Evolutionary conservation across 1,140 invertebrate species (phyloP).

Genomic region (Leptinotarsa defecta): DNA sequence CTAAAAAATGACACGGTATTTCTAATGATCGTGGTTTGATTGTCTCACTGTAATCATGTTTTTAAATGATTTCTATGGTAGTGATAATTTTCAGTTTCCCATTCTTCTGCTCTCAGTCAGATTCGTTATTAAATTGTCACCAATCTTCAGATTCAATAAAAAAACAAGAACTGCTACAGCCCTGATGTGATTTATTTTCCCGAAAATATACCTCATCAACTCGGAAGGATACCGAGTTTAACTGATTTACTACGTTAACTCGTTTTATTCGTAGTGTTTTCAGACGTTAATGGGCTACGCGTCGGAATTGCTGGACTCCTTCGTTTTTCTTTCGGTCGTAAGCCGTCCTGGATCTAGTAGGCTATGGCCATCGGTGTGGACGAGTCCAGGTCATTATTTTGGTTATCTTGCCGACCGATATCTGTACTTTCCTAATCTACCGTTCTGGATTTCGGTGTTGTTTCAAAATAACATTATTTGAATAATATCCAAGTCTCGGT

Average conservation of each 20-base stretch:
- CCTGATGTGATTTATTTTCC: conserved; percentile 43
- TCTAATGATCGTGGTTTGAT: too few species aligned
- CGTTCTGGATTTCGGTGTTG: too few species aligned
- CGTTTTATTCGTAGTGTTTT: conserved; percentile 39
- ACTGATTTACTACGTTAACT: conserved; percentile 41
- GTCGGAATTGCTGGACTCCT: conserved; percentile 44
- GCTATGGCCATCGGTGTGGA: conserved; percentile 33
- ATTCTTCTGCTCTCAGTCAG: too few species aligned
- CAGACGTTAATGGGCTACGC: conserved; percentile 46
- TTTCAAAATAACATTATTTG: too few species aligned
- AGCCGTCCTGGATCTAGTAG: conserved; percentile 30
- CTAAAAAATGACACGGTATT: too few species aligned
- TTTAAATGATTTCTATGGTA: too few species aligned
- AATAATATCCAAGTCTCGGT: too few species aligned
- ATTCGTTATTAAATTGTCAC: too few species aligned
- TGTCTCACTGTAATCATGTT: too few species aligned
- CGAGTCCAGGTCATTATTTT: conserved; percentile 22
- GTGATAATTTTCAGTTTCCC: too few species aligned
- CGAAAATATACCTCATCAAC: conserved; percentile 32
- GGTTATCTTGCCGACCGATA: conserved; percentile 18
- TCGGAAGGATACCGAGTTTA: conserved; percentile 37
- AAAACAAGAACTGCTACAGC: conserved; percentile 26
- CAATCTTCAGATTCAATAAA: not conserved
- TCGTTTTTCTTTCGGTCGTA: conserved; percentile 43
- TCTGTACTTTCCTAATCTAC: conserved; percentile 13